Evolutionary conservation across 2,888 invertebrate species (phyloP), one percentile per base, ranked within the genome.

Genomic region (Elysia crispata): DNA sequence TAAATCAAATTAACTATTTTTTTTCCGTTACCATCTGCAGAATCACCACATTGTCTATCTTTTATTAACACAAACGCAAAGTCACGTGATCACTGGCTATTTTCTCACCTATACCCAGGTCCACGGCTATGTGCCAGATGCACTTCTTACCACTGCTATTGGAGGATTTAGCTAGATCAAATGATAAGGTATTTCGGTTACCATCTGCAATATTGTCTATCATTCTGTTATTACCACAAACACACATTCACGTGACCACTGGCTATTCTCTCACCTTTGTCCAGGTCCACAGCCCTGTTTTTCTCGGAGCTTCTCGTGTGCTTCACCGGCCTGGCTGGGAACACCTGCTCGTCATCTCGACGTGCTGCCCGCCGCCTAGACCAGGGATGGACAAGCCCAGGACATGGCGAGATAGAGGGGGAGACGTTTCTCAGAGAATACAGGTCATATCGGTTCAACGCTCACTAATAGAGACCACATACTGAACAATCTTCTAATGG

Each of bases 301-400:
- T 60, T 81, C 64, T 83, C 83, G 0, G 79, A 74, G 54, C 76
- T 79, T 11, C 83, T 64, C 5, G 67, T 79, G 64, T 83, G 73
- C 49, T 83, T 83, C 49, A 79, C 76, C 11, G 83, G 83, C 20
- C 74, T 76, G 1, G 77, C 76, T 20, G 76, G 83, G 50, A 81
- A 83, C 13, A 79, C 79, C 20, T 76, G 72, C 25, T 81, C 81
- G n/a, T 83, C 83, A 15, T 79, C 72, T 18, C 60, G 54, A n/a
- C 69, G 31, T 0, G 76, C 18, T 8, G 66, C 28, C 30, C 23
- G 25, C 18, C 66, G 66, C 25, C 66, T 66, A n/a, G n/a, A n/a
- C n/a, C n/a, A n/a, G n/a, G n/a, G n/a, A n/a, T n/a, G n/a, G n/a
- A n/a, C n/a, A n/a, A n/a, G n/a, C n/a, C n/a, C n/a, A n/a, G n/a